These are phyloP conservation scores for Xestia rhomboidea DNA, from an alignment of 2,888 invertebrate genomes.

Conservation along the genomic window DNA sequence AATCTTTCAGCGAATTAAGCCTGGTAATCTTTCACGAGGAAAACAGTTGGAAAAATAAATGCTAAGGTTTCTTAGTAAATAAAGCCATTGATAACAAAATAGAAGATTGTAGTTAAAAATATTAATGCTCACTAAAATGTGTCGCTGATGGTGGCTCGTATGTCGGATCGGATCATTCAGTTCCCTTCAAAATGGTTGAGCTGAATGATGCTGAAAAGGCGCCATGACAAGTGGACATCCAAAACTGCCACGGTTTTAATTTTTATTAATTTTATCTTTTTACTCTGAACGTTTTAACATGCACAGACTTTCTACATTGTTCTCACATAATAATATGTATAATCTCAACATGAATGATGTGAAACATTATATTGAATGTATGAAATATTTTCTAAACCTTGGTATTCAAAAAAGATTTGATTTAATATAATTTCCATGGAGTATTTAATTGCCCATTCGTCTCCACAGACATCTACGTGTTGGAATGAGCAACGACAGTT, in stretches of 20 bases:
- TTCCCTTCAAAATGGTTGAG: not conserved
- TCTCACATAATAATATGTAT: too few relatives aligned
- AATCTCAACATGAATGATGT: too few relatives aligned
- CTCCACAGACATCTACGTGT: not conserved
- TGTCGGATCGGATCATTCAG: not conserved
- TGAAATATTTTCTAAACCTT: too few relatives aligned
- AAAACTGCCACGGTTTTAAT: too few relatives aligned
- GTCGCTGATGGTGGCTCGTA: fast-evolving
- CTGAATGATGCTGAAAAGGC: not conserved
- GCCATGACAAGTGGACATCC: too few relatives aligned
- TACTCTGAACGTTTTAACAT: too few relatives aligned
- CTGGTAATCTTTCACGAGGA: not conserved
- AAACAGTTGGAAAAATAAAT: not conserved
- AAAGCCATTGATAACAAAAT: not conserved
- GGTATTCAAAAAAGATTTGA: too few relatives aligned
- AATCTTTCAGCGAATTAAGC: conserved; percentile 1
- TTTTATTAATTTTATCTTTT: too few relatives aligned
- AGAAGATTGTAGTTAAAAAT: not conserved
- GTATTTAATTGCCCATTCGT: too few relatives aligned
- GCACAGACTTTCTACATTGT: too few relatives aligned
- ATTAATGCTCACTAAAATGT: not conserved
- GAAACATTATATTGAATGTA: too few relatives aligned
- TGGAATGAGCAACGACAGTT: not conserved
- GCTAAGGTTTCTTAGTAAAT: not conserved
- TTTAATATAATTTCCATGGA: too few relatives aligned